Evolutionary conservation across 2,888 invertebrate species (phyloP).

Genomic region (Pristionchus maxplancki): DNA sequence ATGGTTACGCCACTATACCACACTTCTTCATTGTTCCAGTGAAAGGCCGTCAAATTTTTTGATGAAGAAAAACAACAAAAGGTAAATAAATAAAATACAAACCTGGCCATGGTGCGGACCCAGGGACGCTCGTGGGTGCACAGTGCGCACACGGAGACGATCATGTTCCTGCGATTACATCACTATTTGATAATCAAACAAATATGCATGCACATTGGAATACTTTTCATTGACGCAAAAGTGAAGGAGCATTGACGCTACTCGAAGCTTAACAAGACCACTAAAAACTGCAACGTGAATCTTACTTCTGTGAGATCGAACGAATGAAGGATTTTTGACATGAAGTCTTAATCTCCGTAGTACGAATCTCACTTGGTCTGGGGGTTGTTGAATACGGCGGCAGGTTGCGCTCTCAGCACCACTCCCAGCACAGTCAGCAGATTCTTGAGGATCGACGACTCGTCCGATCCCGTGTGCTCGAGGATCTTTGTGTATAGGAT

Average conservation of each 20-base stretch:
- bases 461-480: slow-evolving; percentile 63
- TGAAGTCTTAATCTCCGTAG: background rate
- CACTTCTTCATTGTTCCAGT: too few relatives aligned
- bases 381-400: slow-evolving; percentile 65
- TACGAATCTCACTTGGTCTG: slow-evolving; percentile 55
- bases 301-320: too few relatives aligned
- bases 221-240: background rate
- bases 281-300: too few relatives aligned
- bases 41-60: too few relatives aligned
- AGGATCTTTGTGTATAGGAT: slow-evolving; percentile 68
- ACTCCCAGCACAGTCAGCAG: slow-evolving; percentile 68
- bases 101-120: slow-evolving; percentile 72
- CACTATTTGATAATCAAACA: background rate
- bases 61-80: too few relatives aligned
- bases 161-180: slow-evolving; percentile 60
- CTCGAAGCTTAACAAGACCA: background rate
- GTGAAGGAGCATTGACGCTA: background rate
- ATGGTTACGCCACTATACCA: background rate
- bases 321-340: too few relatives aligned
- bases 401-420: slow-evolving; percentile 69
- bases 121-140: slow-evolving; percentile 71
- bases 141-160: slow-evolving; percentile 67
- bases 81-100: slow-evolving; percentile 24
- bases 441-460: slow-evolving; percentile 68
- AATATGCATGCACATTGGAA: background rate